Percentiles rank a stretch among this genome's conserved stretches.
Conservation (phyloP, 2,888 invertebrate genomes). For the Litoditis marina region DNA sequence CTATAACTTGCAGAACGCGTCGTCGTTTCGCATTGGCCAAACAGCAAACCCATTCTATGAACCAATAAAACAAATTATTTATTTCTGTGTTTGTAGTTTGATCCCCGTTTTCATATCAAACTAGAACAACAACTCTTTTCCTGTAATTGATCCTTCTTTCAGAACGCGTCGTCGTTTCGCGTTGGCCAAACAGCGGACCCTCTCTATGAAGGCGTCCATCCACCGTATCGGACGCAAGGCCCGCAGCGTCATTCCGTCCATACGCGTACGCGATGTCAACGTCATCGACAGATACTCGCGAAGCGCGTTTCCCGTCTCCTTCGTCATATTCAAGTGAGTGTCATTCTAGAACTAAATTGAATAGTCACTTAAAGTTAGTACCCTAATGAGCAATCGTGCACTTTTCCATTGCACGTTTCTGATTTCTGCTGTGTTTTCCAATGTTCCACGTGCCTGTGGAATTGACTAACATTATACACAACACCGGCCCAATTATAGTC, state of each 20-base stretch:
- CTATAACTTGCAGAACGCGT: constrained; percentile 16
- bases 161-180: constrained; percentile 35
- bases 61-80: no score
- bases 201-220: constrained; percentile 36
- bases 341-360: constrained; percentile 65
- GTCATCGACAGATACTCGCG: constrained; percentile 95
- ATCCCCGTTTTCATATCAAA: no score
- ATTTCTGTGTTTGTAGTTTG: no score
- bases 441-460: no score
- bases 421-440: no score
- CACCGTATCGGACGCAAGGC: constrained; percentile 27
- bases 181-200: constrained; percentile 25
- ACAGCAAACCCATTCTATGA: constrained; percentile 28
- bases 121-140: no score
- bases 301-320: constrained; percentile 89
- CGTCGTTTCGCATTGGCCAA: constrained; percentile 33
- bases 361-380: no score
- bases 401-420: no score
- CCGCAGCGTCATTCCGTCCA: constrained; percentile 35
- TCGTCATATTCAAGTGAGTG: constrained; percentile 89
- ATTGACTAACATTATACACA: no score
- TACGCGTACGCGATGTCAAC: constrained; percentile 82
- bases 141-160: neutral
- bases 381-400: no score
- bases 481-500: no score